A percentile compares a stretch with the other conserved stretches of the same genome.
Evolutionary conservation across 2,797 vertebrate genomes (phyloP).

Genomic region (Platalea minor): DNA sequence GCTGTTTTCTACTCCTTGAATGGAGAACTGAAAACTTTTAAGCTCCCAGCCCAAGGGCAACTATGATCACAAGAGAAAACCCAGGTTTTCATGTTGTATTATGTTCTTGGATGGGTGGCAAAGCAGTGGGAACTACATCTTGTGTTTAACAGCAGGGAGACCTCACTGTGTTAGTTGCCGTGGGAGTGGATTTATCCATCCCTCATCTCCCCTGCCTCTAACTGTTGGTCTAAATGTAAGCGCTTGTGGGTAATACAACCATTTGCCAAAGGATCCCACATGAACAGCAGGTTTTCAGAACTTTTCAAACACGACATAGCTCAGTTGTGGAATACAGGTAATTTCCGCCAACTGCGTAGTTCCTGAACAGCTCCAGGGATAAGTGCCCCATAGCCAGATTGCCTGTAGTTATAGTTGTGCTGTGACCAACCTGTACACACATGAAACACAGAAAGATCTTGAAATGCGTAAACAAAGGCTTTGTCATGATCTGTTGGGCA

Average conservation of each 20-base stretch:
- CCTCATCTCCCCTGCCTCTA: background rate
- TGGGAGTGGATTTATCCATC: background rate
- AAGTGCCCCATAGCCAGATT: background rate
- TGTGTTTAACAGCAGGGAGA: background rate
- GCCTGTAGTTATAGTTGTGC: background rate
- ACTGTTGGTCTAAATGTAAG: background rate
- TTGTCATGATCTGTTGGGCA: background rate
- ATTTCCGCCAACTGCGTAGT: background rate
- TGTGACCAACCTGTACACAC: background rate
- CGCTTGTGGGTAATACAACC: background rate
- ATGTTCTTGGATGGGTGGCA: rapidly evolving
- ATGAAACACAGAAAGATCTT: background rate
- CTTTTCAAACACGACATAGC: rapidly evolving
- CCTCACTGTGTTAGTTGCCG: background rate
- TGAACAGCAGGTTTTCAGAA: background rate
- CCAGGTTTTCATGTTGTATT: background rate
- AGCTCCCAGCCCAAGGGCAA: background rate
- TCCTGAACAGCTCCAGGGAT: background rate
- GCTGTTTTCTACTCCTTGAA: background rate
- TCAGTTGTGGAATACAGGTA: background rate
- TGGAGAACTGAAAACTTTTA: background rate
- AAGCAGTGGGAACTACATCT: background rate
- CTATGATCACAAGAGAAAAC: background rate
- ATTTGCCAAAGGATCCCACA: background rate
- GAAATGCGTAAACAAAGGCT: background rate